These are phyloP conservation scores for Drosophila parthenogenetica DNA, from an alignment of 2,888 invertebrate genomes.

Conservation along the genomic window DNA sequence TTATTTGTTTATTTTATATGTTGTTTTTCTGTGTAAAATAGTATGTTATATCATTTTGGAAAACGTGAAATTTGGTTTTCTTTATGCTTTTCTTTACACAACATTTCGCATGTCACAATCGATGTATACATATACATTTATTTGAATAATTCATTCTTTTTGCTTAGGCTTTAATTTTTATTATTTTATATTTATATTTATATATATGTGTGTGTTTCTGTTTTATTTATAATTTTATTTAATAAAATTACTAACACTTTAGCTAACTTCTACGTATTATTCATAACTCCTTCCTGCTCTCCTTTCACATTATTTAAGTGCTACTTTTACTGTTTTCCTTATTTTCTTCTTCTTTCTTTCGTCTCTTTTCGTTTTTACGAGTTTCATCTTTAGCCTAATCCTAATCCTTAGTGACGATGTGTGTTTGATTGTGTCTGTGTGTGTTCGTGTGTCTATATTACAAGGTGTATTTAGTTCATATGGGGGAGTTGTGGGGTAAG, in stretches of 20 bases:
- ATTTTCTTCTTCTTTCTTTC: conserved; percentile 33
- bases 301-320: conserved; percentile 71
- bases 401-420: conserved; percentile 70
- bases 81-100: conserved; percentile 53
- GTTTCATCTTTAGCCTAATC: conserved; percentile 53
- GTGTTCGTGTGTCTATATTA: conserved; percentile 62
- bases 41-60: conserved; percentile 53
- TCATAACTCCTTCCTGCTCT: conserved; percentile 52
- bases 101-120: conserved; percentile 49
- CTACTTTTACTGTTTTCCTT: conserved; percentile 49
- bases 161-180: conserved; percentile 51
- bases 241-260: conserved; percentile 84
- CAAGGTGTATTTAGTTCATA: conserved; percentile 58
- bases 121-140: conserved; percentile 53
- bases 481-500: conserved; percentile 16
- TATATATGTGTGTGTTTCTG: conserved; percentile 48
- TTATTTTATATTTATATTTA: conserved; percentile 39
- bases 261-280: conserved; percentile 73
- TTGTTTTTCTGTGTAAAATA: conserved; percentile 49
- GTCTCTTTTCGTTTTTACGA: conserved; percentile 46
- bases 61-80: conserved; percentile 58
- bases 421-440: conserved; percentile 62
- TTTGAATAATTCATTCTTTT: conserved; percentile 37
- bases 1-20: not conserved
- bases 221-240: conserved; percentile 78